A percentile compares a stretch with the other conserved stretches of the same genome.
Conservation (phyloP, 2,113 vertebrate genomes). For the Pachycephala philippinensis region DNA sequence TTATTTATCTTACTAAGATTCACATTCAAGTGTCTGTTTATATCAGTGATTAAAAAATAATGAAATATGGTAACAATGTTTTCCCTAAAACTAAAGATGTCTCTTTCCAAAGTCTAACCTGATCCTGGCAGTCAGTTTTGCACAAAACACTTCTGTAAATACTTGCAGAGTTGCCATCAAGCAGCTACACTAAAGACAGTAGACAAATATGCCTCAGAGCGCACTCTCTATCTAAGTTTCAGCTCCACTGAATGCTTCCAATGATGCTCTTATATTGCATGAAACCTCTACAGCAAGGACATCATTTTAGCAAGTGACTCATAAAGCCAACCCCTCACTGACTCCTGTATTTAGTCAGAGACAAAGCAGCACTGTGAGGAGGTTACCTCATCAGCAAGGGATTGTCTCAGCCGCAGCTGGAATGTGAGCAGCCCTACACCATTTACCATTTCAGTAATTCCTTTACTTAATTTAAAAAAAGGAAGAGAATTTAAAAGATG, state of each 20-base stretch:
- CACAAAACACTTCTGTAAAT: not conserved
- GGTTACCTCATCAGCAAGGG: not conserved
- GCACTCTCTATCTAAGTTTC: not conserved
- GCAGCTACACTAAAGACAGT: not conserved
- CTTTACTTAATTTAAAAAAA: not conserved
- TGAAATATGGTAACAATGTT: not conserved
- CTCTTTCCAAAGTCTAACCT: not conserved
- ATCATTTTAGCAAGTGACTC: not conserved
- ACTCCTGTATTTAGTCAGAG: not conserved
- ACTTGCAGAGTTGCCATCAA: not conserved
- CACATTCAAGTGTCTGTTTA: not conserved
- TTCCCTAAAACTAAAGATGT: not conserved
- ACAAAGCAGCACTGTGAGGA: not conserved
- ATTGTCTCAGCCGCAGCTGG: not conserved
- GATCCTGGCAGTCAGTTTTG: not conserved
- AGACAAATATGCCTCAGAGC: not conserved
- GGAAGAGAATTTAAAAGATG: not conserved
- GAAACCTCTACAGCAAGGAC: not conserved
- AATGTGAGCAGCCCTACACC: not conserved
- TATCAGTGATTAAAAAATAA: not conserved
- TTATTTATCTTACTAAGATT: not conserved
- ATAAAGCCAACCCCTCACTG: not conserved
- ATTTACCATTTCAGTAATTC: not conserved
- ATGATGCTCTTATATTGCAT: not conserved
- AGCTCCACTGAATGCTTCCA: not conserved